Evolutionary conservation across 2,113 vertebrate species (phyloP), one percentile per base, ranked within the genome.

Genomic region (Tylochromis polylepis): DNA sequence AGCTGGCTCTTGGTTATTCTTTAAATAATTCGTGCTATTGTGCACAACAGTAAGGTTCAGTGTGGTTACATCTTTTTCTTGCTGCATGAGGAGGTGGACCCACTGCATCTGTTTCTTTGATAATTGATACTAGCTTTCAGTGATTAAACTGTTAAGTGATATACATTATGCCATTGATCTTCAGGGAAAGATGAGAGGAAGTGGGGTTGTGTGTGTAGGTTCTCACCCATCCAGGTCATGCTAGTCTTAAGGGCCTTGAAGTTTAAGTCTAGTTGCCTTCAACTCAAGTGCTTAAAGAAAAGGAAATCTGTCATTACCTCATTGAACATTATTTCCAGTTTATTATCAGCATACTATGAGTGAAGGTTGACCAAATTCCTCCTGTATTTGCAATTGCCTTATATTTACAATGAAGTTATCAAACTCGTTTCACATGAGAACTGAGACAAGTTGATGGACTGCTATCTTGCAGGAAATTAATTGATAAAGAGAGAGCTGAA

Each of bases 111-210:
- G 56, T 31, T 51, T 29, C 24, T 77, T 75, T 51, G 10, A 53
- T 53, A n/a, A 55, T 11, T 55, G 53, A 36, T 49, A 59, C 11
- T 56, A 43, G 81, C 77, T 80, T 88, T 79, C 36, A 85, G 18
- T 87, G 79, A 87, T 62, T 77, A 62, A 80, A 43, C 65, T 38
- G 83, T 94, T 80, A 86, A 89, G 34, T 43, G 85, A 87, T 89
- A 57, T 43, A 20, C 15, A 91, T 58, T 84, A 29, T 3, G 70
- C 18, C 12, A 65, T 22, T 78, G 72, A 87, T 90, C 88, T 94
- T 85, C 12, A n/a, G 90, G 84, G 90, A 81, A 84, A 82, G 27
- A 91, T 85, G 29, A 87, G 43, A 10, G 49, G 34, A 88, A 79
- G 84, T 88, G 82, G 22, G 62, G 86, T 85, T 77, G 43, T 20